These are phyloP conservation scores for Darevskia mixta DNA, from an alignment of 2,797 vertebrate genomes.

Conservation along the genomic window DNA sequence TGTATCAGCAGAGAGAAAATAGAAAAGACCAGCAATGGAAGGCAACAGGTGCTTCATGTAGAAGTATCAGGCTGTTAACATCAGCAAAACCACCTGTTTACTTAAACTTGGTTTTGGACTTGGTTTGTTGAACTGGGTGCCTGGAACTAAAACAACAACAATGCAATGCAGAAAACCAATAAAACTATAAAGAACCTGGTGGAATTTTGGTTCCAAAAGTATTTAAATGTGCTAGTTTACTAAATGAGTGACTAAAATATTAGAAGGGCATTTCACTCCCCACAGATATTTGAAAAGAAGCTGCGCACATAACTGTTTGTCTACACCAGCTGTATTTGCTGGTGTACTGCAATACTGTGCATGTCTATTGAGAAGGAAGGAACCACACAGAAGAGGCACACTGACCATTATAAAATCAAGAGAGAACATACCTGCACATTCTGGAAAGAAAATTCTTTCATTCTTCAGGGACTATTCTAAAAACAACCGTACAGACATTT, in stretches of 20 bases:
- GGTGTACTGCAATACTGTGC: neutral
- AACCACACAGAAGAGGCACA: neutral
- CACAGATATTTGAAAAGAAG: neutral
- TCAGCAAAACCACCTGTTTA: neutral
- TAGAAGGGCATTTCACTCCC: neutral
- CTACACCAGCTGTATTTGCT: neutral
- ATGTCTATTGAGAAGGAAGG: neutral
- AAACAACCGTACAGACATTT: neutral
- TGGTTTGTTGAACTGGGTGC: neutral
- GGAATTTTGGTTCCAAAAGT: neutral
- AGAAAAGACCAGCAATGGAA: neutral
- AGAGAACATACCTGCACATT: neutral
- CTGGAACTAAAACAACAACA: neutral
- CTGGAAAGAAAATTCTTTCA: neutral
- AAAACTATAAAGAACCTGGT: neutral
- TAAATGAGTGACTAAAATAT: neutral
- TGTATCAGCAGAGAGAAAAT: neutral
- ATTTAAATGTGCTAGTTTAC: neutral
- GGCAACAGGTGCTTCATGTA: neutral
- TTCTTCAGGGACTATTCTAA: neutral
- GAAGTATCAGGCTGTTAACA: neutral
- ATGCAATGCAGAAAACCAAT: neutral
- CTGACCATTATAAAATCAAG: too few relatives aligned
- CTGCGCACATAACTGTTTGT: neutral
- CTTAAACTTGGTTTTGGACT: neutral